phyloP scores from a whole-genome alignment of 1,140 invertebrate genomes.

The Aphaenogaster floridana region DNA sequence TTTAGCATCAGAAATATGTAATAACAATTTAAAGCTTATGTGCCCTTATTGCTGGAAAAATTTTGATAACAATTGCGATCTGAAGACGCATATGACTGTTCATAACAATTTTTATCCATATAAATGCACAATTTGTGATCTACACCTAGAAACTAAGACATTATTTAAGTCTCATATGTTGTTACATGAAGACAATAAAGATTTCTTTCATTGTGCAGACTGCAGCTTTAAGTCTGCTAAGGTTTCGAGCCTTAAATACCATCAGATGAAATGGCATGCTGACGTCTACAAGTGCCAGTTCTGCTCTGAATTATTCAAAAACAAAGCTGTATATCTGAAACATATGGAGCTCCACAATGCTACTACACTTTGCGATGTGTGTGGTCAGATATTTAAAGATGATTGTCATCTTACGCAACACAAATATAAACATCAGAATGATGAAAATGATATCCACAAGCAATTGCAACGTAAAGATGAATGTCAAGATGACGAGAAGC shows the following conservation, averaged over 20 bases:
- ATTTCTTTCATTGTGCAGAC: background rate
- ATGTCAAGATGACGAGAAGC: background rate
- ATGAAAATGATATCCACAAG: background rate
- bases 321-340: background rate
- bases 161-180: background rate
- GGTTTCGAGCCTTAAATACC: background rate
- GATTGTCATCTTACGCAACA: conserved; percentile 1
- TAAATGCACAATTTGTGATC: conserved; percentile 29
- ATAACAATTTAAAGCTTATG: background rate
- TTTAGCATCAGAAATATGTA: background rate
- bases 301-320: conserved; percentile 1
- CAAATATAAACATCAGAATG: background rate
- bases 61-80: background rate
- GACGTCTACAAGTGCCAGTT: background rate
- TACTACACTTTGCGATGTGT: background rate
- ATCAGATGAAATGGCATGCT: conserved; percentile 21
- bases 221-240: conserved; percentile 30
- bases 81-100: background rate
- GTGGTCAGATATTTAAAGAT: background rate
- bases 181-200: background rate
- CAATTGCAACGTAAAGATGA: background rate
- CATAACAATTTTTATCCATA: background rate
- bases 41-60: background rate
- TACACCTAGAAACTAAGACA: background rate
- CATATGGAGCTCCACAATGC: background rate